Conservation (phyloP, 2,888 invertebrate genomes). For the Mythimna pallens region DNA sequence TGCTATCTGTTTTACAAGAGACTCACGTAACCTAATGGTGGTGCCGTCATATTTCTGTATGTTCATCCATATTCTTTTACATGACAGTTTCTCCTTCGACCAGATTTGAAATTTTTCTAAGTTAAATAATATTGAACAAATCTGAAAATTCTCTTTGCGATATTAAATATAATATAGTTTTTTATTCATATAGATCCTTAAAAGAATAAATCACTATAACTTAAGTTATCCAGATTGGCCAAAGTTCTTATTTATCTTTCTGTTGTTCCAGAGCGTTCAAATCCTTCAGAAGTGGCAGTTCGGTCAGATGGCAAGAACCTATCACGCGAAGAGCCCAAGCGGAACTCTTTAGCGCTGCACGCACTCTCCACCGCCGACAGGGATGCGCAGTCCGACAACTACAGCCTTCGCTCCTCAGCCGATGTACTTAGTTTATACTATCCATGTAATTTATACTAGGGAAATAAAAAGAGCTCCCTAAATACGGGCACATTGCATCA, state of each 20-base stretch:
- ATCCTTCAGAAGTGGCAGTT: slow-evolving; percentile 81
- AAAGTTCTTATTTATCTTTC: neutral
- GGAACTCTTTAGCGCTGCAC: slow-evolving; percentile 78
- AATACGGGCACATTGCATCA: neutral
- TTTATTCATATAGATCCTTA: neutral
- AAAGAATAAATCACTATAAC: neutral
- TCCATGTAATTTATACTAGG: slow-evolving; percentile 52
- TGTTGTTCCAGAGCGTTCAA: slow-evolving; percentile 78
- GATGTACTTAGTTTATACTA: slow-evolving; percentile 76
- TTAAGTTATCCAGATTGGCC: neutral
- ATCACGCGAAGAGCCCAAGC: slow-evolving; percentile 80
- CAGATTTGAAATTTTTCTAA: no score
- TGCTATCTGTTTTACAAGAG: no score
- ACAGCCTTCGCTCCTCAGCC: slow-evolving; percentile 87
- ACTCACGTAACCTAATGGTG: no score
- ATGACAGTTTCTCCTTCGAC: no score
- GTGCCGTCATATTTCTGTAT: no score
- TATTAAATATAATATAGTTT: neutral
- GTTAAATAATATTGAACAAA: no score
- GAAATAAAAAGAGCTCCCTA: neutral
- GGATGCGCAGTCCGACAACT: slow-evolving; percentile 88
- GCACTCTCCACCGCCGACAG: slow-evolving; percentile 80
- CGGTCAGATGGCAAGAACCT: slow-evolving; percentile 79
- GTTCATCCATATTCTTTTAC: no score
- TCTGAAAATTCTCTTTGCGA: no score